A percentile compares a stretch with the other conserved stretches of the same genome.
Evolutionary conservation across 2,888 invertebrate species (phyloP).

Genomic region (Aelia acuminata): DNA sequence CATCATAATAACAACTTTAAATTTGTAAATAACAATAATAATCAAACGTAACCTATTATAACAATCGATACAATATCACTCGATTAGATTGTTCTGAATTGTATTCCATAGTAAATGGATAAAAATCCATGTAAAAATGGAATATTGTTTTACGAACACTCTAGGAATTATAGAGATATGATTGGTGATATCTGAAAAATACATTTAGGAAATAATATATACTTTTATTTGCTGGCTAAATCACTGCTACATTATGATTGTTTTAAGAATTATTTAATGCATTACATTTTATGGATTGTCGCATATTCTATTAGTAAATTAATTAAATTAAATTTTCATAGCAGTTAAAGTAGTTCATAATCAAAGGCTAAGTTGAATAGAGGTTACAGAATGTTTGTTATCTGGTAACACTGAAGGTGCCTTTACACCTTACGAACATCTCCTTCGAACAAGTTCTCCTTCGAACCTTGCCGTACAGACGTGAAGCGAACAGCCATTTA

Average conservation of each 20-base stretch:
- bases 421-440: too few relatives aligned
- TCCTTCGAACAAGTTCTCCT: too few relatives aligned
- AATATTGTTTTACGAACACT: not conserved
- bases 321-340: not conserved
- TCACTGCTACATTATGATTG: not conserved
- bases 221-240: not conserved
- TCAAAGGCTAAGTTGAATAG: not conserved
- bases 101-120: not conserved
- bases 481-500: too few relatives aligned
- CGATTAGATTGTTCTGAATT: not conserved
- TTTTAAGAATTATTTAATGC: not conserved
- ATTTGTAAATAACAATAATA: slow-evolving; percentile 39
- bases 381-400: slow-evolving; percentile 1
- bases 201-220: not conserved
- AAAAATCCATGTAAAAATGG: not conserved
- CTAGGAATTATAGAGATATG: not conserved
- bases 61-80: not conserved
- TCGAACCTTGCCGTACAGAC: too few relatives aligned
- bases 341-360: not conserved
- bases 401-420: slow-evolving; percentile 56
- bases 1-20: slow-evolving; percentile 23
- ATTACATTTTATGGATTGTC: not conserved
- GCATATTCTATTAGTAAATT: not conserved
- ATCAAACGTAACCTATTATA: not conserved
- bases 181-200: not conserved